Percentiles rank a stretch among this genome's conserved stretches.
Conservation (phyloP, 2,797 vertebrate species). For the Hybognathus amarus region DNA sequence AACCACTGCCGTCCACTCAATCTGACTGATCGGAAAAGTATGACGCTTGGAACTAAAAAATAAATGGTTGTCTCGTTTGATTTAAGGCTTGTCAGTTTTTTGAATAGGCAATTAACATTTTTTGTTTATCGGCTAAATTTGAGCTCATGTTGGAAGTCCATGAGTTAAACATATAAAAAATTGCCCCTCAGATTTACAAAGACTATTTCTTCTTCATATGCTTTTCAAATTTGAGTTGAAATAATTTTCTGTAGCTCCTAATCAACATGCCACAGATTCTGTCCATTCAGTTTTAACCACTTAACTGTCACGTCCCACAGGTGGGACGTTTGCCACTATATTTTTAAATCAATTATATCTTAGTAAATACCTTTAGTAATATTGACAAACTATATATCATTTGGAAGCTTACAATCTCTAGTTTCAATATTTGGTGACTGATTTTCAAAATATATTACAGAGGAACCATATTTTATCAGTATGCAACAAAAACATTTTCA, state of each 20-base stretch:
- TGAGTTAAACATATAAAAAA: neutral
- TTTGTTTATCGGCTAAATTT: neutral
- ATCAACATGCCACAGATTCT: conserved; percentile 3
- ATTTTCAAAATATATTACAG: no score
- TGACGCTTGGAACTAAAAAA: neutral
- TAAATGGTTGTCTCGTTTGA: neutral
- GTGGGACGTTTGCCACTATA: no score
- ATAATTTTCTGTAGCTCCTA: neutral
- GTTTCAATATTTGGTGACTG: no score
- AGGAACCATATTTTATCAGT: no score
- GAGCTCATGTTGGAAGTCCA: neutral
- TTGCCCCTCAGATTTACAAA: neutral
- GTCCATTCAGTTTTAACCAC: conserved; percentile 9
- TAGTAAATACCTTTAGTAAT: no score
- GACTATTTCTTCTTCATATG: neutral
- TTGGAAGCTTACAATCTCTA: no score
- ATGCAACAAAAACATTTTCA: no score
- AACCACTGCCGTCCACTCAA: neutral
- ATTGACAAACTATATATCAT: no score
- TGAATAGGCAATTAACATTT: neutral
- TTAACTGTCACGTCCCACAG: no score
- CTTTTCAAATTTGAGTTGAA: neutral
- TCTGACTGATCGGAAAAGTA: neutral
- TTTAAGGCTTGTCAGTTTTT: neutral
- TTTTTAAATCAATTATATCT: no score